phyloP scores from a whole-genome alignment of 1,140 invertebrate genomes.

The Pseudobourletiella spinata region DNA sequence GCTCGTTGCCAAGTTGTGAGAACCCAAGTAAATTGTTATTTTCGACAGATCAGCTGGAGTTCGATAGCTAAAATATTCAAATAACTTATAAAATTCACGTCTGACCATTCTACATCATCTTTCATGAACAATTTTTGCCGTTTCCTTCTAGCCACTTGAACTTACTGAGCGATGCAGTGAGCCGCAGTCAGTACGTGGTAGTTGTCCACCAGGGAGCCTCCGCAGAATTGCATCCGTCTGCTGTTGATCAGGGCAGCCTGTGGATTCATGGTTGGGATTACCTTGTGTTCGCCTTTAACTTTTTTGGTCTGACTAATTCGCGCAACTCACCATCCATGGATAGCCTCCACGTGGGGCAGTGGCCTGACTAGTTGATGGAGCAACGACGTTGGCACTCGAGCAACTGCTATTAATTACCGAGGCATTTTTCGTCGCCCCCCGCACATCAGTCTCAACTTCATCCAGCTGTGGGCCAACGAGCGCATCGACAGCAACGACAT shows the following conservation, averaged over 20 bases:
- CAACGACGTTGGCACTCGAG: too few relatives aligned
- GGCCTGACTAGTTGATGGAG: too few relatives aligned
- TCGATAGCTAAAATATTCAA: not conserved
- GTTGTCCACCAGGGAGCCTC: constrained; percentile 74
- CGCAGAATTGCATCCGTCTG: constrained; percentile 54
- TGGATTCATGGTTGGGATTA: not conserved
- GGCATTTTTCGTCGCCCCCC: too few relatives aligned
- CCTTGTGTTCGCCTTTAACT: not conserved
- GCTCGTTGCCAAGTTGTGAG: not conserved
- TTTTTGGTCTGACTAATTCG: not conserved
- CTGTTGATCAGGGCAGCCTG: not conserved
- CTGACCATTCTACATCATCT: too few relatives aligned
- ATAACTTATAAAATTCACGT: not conserved
- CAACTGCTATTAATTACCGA: too few relatives aligned
- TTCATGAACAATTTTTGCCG: not conserved
- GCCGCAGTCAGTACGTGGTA: constrained; percentile 77
- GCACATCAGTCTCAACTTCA: too few relatives aligned
- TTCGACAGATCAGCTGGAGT: not conserved
- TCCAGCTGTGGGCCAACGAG: too few relatives aligned
- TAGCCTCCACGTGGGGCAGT: not conserved
- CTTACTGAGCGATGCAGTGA: constrained; percentile 52
- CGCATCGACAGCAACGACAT: not conserved
- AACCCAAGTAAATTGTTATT: not conserved
- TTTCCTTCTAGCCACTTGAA: not conserved
- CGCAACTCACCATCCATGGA: constrained; percentile 4